A percentile compares a stretch with the other conserved stretches of the same genome.
Evolutionary conservation across 2,888 invertebrate genomes (phyloP).

Genomic region (Apodemia zela): DNA sequence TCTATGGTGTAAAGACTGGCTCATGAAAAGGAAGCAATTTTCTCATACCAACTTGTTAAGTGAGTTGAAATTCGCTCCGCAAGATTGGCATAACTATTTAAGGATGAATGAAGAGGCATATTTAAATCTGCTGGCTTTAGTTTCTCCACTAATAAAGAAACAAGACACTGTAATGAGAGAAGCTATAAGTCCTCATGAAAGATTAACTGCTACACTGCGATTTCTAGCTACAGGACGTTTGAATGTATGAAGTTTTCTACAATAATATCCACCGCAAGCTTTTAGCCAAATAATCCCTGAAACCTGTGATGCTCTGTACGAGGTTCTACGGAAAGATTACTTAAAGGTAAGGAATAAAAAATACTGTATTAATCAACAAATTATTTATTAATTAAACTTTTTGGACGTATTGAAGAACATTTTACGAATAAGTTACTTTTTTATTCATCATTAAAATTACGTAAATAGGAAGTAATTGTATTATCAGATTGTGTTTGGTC

Average conservation of each 20-base stretch:
- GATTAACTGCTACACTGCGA: constrained; percentile 26
- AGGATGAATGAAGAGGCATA: background rate
- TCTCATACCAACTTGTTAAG: constrained; percentile 20
- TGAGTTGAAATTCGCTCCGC: constrained; percentile 17
- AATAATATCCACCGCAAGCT: too few relatives aligned
- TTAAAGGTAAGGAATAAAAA: constrained; percentile 10
- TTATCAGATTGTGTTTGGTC: too few relatives aligned
- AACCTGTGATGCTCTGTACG: background rate
- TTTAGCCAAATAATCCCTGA: too few relatives aligned
- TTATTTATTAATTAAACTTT: constrained; percentile 6
- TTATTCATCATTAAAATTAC: too few relatives aligned
- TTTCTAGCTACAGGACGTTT: constrained; percentile 26
- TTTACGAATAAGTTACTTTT: background rate
- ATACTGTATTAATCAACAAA: background rate
- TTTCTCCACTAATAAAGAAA: constrained; percentile 29
- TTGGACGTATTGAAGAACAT: background rate
- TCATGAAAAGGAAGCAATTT: constrained; percentile 19
- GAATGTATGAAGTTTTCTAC: too few relatives aligned
- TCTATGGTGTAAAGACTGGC: constrained; percentile 21
- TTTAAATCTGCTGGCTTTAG: background rate
- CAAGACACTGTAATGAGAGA: constrained; percentile 35
- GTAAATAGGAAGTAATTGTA: too few relatives aligned
- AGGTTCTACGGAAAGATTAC: background rate
- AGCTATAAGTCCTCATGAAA: constrained; percentile 27
- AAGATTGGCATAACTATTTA: too few relatives aligned